Percentiles rank a stretch among this genome's conserved stretches.
These are phyloP conservation scores for Ovis aries DNA, from an alignment of 2,113 vertebrate genomes.

Conservation along the genomic window DNA sequence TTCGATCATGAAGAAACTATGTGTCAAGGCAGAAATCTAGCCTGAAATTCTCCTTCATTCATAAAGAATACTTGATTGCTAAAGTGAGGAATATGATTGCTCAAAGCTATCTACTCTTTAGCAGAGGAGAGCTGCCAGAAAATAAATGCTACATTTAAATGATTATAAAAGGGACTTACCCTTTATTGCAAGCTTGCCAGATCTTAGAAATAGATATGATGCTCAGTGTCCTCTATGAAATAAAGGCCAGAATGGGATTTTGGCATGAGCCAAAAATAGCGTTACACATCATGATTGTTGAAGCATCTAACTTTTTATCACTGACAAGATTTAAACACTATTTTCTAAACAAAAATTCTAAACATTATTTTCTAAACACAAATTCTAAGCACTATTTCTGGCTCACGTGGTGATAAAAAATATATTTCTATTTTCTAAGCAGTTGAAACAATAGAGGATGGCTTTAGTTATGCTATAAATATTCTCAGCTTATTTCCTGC, in stretches of 20 bases:
- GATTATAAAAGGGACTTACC: not conserved
- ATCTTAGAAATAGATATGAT: not conserved
- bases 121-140: not conserved
- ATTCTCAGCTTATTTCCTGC: not conserved
- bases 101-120: not conserved
- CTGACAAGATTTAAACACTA: not conserved
- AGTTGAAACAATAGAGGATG: not conserved
- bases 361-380: not conserved
- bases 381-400: not conserved
- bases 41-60: not conserved
- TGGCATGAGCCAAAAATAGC: not conserved
- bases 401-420: not conserved
- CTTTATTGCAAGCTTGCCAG: not conserved
- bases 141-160: not conserved
- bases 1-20: not conserved
- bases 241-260: not conserved
- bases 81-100: not conserved
- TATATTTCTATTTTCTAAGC: not conserved
- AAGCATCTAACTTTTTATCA: not conserved
- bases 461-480: not conserved
- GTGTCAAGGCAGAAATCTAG: not conserved
- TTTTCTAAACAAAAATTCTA: not conserved
- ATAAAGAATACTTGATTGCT: not conserved
- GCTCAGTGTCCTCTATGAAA: not conserved
- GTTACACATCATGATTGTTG: not conserved